Evolutionary conservation across 2,888 invertebrate genomes (phyloP).

Genomic region (Amphipyra berbera): DNA sequence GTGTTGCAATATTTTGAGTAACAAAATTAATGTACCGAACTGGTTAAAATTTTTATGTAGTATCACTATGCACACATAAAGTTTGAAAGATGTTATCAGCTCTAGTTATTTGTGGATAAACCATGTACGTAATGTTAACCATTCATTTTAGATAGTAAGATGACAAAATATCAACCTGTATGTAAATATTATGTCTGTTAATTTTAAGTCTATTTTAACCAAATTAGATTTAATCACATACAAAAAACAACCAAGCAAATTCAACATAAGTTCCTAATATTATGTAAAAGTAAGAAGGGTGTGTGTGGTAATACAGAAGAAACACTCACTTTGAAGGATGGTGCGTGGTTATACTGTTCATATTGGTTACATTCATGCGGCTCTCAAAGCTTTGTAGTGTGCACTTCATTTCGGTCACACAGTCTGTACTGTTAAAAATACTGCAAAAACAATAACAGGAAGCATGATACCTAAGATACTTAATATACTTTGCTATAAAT

Average conservation of each 20-base stretch:
- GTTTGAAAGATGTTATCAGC: constrained; percentile 36
- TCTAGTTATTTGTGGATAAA: constrained; percentile 32
- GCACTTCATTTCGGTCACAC: constrained; percentile 86
- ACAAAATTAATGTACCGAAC: constrained; percentile 48
- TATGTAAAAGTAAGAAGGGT: constrained; percentile 26
- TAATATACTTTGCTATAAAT: constrained; percentile 50
- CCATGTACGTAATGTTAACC: not conserved
- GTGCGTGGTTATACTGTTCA: constrained; percentile 84
- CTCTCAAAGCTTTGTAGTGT: constrained; percentile 86
- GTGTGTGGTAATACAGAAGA: constrained; percentile 41
- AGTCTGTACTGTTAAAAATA: constrained; percentile 89
- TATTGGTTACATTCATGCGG: constrained; percentile 87
- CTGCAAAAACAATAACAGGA: constrained; percentile 87
- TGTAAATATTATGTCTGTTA: too few species aligned
- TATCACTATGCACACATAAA: constrained; percentile 22
- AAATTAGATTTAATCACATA: constrained; percentile 25
- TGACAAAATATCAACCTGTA: not conserved
- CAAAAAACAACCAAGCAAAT: constrained; percentile 35
- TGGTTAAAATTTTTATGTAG: constrained; percentile 29
- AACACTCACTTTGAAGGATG: constrained; percentile 85
- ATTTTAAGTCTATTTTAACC: not conserved
- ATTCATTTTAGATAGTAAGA: not conserved
- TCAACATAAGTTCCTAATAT: constrained; percentile 10
- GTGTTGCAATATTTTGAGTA: constrained; percentile 46
- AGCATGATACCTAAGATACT: constrained; percentile 71